Evolutionary conservation across 2,113 vertebrate species (phyloP).

Genomic region (Catharus bicknelli): DNA sequence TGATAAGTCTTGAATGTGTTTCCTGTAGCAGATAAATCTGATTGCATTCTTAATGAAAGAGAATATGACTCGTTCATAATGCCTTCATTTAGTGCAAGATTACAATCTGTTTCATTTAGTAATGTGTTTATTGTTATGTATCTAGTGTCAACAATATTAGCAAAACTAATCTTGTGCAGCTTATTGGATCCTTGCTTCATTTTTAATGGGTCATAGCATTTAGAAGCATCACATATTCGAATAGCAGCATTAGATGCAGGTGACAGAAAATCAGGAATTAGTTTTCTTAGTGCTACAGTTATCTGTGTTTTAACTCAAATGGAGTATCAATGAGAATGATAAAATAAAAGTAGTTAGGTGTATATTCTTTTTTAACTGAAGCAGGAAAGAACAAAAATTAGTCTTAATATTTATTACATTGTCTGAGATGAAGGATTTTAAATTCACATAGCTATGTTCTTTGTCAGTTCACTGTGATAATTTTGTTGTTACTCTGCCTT

Average conservation of each 20-base stretch:
- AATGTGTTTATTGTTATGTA: constrained; percentile 24
- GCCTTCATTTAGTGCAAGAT: constrained; percentile 22
- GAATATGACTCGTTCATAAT: neutral
- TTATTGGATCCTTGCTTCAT: constrained; percentile 1
- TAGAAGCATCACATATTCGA: neutral
- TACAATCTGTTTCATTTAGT: constrained; percentile 27
- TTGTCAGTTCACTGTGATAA: neutral
- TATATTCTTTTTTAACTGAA: neutral
- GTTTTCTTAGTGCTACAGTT: neutral
- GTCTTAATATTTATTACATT: neutral
- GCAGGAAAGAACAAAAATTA: neutral
- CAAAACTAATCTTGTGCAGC: constrained; percentile 6
- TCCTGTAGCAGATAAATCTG: constrained; percentile 29
- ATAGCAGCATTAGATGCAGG: neutral
- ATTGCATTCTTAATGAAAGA: constrained; percentile 7
- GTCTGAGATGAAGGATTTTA: neutral
- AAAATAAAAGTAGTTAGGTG: neutral
- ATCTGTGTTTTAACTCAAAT: neutral
- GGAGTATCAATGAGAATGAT: neutral
- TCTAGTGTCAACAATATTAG: constrained; percentile 20
- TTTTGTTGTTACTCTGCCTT: neutral
- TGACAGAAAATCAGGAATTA: neutral
- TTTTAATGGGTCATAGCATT: neutral
- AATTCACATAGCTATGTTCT: neutral
- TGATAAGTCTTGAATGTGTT: constrained; percentile 42